Conservation (phyloP, 2,888 invertebrate species). For the Iphiclides podalirius region DNA sequence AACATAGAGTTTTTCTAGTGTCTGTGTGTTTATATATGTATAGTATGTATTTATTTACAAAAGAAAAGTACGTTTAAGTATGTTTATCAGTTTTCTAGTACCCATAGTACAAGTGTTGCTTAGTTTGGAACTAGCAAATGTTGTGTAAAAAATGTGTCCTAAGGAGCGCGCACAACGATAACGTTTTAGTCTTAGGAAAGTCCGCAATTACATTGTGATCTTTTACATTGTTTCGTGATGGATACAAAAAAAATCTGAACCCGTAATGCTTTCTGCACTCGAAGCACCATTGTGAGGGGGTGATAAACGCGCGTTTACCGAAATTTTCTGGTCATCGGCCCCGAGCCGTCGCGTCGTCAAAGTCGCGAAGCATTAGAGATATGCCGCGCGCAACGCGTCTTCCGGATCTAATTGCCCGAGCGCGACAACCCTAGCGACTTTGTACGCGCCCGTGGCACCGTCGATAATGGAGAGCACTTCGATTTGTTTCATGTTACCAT, state of each 20-base stretch:
- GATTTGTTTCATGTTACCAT: slow-evolving; percentile 46
- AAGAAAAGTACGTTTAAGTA: too few species aligned
- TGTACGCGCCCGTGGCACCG: slow-evolving; percentile 18
- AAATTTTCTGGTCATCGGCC: slow-evolving; percentile 12
- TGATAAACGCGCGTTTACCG: slow-evolving; percentile 23
- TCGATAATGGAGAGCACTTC: slow-evolving; percentile 35
- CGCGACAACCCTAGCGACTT: too few species aligned
- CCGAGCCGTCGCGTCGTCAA: neutral
- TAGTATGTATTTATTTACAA: too few species aligned
- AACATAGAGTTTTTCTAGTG: too few species aligned
- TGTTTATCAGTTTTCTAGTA: too few species aligned
- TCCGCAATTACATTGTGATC: slow-evolving; percentile 13
- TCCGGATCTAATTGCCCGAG: slow-evolving; percentile 74
- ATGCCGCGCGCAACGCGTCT: slow-evolving; percentile 47
- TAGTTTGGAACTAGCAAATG: too few species aligned
- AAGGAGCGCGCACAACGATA: neutral
- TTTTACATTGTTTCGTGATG: slow-evolving; percentile 12
- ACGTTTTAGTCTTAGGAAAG: slow-evolving; percentile 4
- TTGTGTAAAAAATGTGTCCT: too few species aligned
- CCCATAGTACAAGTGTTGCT: too few species aligned
- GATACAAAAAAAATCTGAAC: slow-evolving; percentile 8
- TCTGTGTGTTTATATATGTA: too few species aligned
- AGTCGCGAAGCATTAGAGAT: slow-evolving; percentile 42
- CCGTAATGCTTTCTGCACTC: slow-evolving; percentile 23
- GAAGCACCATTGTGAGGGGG: slow-evolving; percentile 11